Evolutionary conservation across 2,797 vertebrate species (phyloP), one percentile per base, ranked within the genome.

Genomic region (Menidia menidia): DNA sequence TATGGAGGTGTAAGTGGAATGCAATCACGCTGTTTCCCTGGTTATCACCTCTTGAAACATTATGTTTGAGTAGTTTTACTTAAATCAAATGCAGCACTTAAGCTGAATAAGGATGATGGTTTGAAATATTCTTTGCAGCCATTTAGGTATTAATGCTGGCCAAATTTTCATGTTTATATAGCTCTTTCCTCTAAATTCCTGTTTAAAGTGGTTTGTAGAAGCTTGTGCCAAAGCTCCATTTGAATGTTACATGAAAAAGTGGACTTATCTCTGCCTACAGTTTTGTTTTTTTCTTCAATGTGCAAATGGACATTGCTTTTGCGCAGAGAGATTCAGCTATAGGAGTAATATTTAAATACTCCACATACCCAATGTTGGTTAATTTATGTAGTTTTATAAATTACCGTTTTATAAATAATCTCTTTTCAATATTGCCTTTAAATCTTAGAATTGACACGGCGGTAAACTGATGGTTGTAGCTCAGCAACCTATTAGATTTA

Each of bases 31-130:
- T 14, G 62, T 3, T 30, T 56, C 10, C 43, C 48, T 57, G 16
- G 41, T 78, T 39, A 43, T 42, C 68, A 42, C 61, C 45, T 68
- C 62, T 41, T 3, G 6, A 54, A 50, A 64, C 61, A 48, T 12
- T 48, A 2, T 42, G 50, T 65, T 73, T 76, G 48, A 66, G 77
- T 71, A 74, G 64, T 79, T 70, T 60, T 18, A 47, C 57, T 85
- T 84, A 77, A 88, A 89, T 85, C 76, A 74, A 85, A 87, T 77
- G 80, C 75, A 57, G 50, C 60, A 30, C 70, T 69, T 88, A 87
- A 89, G 80, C 86, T 88, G 71, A 86, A 88, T 81, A 78, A 89
- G 87, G 85, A 85, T 89, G 76, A 83, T 67, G 78, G 69, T 75
- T 80, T 39, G 69, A 73, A 86, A 76, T 62, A 63, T 41, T 78